These are phyloP conservation scores for Drosophila eohydei DNA, from an alignment of 2,888 invertebrate species.

Conservation along the genomic window DNA sequence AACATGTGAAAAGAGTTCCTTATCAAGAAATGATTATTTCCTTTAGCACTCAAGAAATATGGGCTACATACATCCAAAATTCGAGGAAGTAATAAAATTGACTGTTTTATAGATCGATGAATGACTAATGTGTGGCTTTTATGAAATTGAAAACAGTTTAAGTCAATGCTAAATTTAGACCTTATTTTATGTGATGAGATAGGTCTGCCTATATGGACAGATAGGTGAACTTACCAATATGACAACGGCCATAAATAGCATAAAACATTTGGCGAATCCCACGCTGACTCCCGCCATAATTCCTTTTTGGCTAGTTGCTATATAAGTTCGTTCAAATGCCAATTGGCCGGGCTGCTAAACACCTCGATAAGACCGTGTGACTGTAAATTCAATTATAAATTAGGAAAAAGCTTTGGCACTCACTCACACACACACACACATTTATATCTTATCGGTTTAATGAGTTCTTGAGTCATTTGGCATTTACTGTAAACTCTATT, in stretches of 20 bases:
- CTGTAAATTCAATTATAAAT: slow-evolving; percentile 71
- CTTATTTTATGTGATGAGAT: background rate
- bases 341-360: slow-evolving; percentile 22
- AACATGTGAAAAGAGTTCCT: background rate
- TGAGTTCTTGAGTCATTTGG: slow-evolving; percentile 56
- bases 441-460: slow-evolving; percentile 72
- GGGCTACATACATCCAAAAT: background rate
- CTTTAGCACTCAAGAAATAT: background rate
- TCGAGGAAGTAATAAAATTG: slow-evolving; percentile 6
- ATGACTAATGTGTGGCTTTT: slow-evolving; percentile 16
- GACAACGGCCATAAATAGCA: slow-evolving; percentile 82
- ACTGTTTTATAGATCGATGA: background rate
- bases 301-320: background rate
- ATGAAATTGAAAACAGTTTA: background rate
- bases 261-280: slow-evolving; percentile 83
- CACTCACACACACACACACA: slow-evolving; percentile 5
- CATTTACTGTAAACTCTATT: slow-evolving; percentile 15
- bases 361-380: slow-evolving; percentile 55
- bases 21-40: background rate
- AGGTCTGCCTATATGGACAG: background rate
- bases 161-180: background rate
- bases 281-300: slow-evolving; percentile 79
- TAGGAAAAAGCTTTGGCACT: slow-evolving; percentile 20
- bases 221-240: slow-evolving; percentile 76
- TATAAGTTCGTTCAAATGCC: background rate